These are phyloP conservation scores for Microcebus murinus DNA, from an alignment of 2,113 vertebrate species.

Conservation along the genomic window DNA sequence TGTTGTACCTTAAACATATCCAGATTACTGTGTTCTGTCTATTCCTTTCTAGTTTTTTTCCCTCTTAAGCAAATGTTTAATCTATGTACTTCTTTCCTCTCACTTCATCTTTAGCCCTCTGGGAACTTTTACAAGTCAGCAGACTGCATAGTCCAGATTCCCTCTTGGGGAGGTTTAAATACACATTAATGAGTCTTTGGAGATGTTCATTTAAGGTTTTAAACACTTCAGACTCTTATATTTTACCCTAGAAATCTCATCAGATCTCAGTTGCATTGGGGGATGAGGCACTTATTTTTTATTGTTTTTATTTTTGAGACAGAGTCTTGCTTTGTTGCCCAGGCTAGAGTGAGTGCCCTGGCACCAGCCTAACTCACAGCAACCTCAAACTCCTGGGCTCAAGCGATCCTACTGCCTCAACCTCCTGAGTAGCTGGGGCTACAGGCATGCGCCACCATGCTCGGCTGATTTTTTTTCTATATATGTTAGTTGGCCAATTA, in stretches of 20 bases:
- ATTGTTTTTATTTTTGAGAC: too few relatives aligned
- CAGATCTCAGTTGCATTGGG: not conserved
- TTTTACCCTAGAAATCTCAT: conserved; percentile 16
- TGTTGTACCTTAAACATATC: not conserved
- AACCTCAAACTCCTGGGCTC: too few relatives aligned
- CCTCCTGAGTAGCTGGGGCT: too few relatives aligned
- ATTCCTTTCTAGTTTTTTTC: not conserved
- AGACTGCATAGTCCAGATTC: not conserved
- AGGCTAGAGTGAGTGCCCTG: too few relatives aligned
- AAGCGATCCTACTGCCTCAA: too few relatives aligned
- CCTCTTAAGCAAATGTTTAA: not conserved
- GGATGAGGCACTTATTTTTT: not conserved
- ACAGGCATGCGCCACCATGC: too few relatives aligned
- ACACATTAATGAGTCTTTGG: not conserved
- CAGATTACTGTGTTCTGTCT: not conserved
- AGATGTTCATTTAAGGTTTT: not conserved
- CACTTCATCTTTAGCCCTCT: not conserved
- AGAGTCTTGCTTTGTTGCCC: too few relatives aligned
- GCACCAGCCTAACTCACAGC: too few relatives aligned
- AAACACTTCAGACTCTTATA: not conserved
- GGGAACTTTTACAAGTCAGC: not conserved
- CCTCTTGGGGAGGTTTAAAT: not conserved
- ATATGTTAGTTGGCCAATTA: too few relatives aligned
- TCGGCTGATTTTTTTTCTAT: too few relatives aligned
- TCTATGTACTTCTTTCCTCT: not conserved